phyloP scores from a whole-genome alignment of 23 tunicate genomes.

The Ciona savignyi region DNA sequence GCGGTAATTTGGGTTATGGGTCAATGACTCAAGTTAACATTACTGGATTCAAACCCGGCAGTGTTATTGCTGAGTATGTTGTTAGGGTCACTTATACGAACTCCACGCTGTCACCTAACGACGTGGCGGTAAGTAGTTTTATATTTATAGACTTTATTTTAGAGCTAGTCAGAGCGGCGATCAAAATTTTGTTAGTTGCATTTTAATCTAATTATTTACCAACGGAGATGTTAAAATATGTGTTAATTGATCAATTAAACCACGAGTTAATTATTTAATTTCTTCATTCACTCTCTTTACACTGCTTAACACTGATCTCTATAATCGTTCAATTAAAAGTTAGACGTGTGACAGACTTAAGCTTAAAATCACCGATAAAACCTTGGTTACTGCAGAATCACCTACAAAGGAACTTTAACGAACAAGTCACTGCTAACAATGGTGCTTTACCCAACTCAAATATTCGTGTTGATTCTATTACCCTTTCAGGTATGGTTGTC shows the following conservation, averaged over 20 bases:
- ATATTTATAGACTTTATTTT: too few relatives aligned
- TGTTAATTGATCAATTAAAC: too few relatives aligned
- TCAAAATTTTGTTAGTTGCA: too few relatives aligned
- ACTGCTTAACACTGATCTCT: too few relatives aligned
- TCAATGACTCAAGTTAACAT: not conserved
- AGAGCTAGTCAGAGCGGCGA: too few relatives aligned
- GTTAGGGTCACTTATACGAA: slow-evolving; percentile 1
- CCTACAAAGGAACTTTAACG: not conserved
- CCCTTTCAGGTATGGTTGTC: not conserved
- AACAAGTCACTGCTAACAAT: not conserved
- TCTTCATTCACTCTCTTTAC: too few relatives aligned
- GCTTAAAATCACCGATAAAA: too few relatives aligned
- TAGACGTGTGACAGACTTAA: too few relatives aligned
- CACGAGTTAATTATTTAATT: too few relatives aligned
- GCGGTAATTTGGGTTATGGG: not conserved
- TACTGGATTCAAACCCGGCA: slow-evolving; percentile 28
- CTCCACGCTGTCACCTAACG: not conserved
- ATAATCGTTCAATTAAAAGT: too few relatives aligned
- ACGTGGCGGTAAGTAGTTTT: slow-evolving; percentile 5
- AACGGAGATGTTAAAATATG: too few relatives aligned
- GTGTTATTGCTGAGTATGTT: slow-evolving; percentile 26
- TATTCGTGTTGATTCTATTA: slow-evolving; percentile 8
- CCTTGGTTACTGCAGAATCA: not conserved
- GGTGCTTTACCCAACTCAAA: slow-evolving; percentile 1
- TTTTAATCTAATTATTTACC: too few relatives aligned